phyloP scores from a whole-genome alignment of 2,113 vertebrate species.

The Catharus bicknelli region DNA sequence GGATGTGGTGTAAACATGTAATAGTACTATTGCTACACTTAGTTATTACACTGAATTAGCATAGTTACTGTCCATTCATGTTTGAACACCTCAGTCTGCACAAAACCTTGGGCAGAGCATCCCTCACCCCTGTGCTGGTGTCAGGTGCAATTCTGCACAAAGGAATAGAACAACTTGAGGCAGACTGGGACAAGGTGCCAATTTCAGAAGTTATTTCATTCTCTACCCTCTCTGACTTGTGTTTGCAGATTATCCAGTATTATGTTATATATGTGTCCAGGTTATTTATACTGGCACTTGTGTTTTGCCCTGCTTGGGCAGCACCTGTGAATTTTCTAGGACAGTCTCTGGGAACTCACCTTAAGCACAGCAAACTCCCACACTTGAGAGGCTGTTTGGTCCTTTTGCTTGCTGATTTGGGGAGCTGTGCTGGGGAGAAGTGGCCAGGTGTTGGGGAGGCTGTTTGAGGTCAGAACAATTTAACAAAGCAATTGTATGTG shows the following conservation, averaged over 20 bases:
- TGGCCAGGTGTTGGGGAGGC: neutral
- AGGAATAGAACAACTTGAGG: neutral
- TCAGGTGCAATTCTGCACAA: fast-evolving
- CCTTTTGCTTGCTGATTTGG: neutral
- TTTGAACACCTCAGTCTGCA: neutral
- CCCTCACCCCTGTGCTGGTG: neutral
- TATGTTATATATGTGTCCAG: neutral
- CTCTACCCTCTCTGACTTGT: neutral
- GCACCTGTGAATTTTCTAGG: neutral
- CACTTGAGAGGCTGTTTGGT: neutral
- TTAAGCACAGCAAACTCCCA: neutral
- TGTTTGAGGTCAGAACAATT: neutral
- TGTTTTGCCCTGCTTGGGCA: neutral
- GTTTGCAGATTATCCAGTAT: neutral
- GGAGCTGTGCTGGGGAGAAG: neutral
- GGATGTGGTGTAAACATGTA: neutral
- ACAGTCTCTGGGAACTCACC: fast-evolving
- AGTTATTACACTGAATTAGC: neutral
- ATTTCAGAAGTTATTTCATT: neutral
- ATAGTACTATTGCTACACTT: neutral
- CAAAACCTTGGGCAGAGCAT: neutral
- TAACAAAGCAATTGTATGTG: neutral
- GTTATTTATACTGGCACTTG: neutral
- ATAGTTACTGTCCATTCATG: neutral
- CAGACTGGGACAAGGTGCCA: neutral